Conservation (phyloP, 2,113 vertebrate genomes). For the Formicarius rufipectus region DNA sequence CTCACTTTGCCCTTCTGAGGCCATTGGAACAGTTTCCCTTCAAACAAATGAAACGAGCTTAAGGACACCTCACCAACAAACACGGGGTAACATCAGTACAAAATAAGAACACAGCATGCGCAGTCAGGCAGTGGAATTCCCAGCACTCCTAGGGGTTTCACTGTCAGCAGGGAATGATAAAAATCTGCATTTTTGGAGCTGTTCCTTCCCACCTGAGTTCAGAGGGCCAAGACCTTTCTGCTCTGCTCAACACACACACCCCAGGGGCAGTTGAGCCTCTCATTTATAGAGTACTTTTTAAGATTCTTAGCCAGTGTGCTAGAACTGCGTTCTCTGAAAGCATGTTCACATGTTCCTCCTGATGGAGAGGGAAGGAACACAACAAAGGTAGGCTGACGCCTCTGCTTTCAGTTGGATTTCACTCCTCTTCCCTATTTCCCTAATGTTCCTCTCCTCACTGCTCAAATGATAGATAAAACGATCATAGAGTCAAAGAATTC, state of each 20-base stretch:
- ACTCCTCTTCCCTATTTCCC: background rate
- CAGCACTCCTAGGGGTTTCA: background rate
- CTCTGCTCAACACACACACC: background rate
- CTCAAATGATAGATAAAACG: background rate
- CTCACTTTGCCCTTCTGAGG: constrained; percentile 13
- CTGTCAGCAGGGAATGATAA: background rate
- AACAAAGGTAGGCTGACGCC: background rate
- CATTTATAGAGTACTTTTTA: background rate
- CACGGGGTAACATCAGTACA: background rate
- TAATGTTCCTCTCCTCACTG: background rate
- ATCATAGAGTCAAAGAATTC: background rate
- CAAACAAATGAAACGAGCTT: background rate
- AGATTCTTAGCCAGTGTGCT: background rate
- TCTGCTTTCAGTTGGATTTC: background rate
- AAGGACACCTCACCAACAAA: background rate
- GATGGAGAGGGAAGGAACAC: background rate
- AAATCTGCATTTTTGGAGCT: background rate
- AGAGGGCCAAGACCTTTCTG: background rate
- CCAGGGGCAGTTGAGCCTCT: background rate
- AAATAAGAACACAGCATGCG: background rate
- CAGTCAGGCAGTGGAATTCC: background rate
- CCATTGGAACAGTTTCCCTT: constrained; percentile 46
- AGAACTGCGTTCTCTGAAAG: background rate
- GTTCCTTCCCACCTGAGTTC: background rate
- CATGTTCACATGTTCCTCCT: background rate